Conservation (phyloP, 2,888 invertebrate genomes). For the Vesta saturnalis region DNA sequence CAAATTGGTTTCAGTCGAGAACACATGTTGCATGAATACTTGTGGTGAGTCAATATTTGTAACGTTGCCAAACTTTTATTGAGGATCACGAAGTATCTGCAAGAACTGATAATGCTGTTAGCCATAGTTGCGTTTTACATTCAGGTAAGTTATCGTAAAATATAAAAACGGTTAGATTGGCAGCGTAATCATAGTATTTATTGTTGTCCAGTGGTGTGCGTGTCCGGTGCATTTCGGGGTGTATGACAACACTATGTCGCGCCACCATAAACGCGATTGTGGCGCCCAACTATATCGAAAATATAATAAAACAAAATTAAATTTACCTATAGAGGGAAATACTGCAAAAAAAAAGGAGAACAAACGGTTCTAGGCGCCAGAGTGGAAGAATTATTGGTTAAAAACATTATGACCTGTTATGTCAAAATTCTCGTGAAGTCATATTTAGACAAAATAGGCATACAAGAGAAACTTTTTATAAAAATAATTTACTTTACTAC, state of each 20-base stretch:
- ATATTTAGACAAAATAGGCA: no score
- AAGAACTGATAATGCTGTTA: no score
- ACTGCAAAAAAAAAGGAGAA: background rate
- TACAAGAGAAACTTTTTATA: no score
- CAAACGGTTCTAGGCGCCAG: background rate
- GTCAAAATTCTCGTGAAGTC: background rate
- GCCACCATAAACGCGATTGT: no score
- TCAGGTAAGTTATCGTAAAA: background rate
- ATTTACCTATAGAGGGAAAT: background rate
- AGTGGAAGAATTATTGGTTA: background rate
- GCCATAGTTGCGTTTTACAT: background rate
- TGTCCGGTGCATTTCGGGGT: no score
- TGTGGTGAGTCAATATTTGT: background rate
- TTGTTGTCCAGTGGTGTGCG: no score
- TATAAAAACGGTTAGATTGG: no score
- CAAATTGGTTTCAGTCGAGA: constrained; percentile 11
- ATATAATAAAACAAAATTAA: no score
- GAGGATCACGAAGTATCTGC: no score
- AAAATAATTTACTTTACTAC: background rate
- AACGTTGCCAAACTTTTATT: background rate
- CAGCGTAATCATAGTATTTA: background rate
- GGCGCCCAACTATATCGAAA: no score
- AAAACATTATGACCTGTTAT: background rate
- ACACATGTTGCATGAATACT: constrained; percentile 4
- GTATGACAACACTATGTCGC: no score